phyloP scores from a whole-genome alignment of 2,888 invertebrate species.

The Diarsia brunnea region DNA sequence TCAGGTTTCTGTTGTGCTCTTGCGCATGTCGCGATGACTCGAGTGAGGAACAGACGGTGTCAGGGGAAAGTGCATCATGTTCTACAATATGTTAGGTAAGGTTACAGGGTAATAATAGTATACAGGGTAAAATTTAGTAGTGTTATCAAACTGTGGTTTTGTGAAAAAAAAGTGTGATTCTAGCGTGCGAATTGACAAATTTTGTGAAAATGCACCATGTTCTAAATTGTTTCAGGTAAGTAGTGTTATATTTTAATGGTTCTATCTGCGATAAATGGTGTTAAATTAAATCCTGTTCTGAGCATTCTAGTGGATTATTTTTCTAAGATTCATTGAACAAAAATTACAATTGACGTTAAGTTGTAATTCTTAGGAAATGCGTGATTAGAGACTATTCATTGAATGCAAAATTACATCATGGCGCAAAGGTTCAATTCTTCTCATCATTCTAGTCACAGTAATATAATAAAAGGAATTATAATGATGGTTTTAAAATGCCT shows the following conservation, averaged over 20 bases:
- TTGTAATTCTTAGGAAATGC: slow-evolving; percentile 26
- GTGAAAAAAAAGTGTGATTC: slow-evolving; percentile 16
- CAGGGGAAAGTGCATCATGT: slow-evolving; percentile 84
- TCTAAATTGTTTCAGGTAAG: slow-evolving; percentile 49
- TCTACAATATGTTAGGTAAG: slow-evolving; percentile 83
- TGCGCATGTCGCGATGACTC: slow-evolving; percentile 71
- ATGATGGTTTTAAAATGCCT: slow-evolving; percentile 23
- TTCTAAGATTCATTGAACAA: background rate
- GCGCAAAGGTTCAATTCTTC: slow-evolving; percentile 28
- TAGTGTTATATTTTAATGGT: background rate
- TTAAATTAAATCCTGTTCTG: background rate
- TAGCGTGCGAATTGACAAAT: slow-evolving; percentile 3
- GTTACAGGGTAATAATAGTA: slow-evolving; percentile 10
- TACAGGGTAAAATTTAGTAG: background rate
- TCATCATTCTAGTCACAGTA: background rate
- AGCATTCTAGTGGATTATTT: background rate
- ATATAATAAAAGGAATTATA: slow-evolving; percentile 27
- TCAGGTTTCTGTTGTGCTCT: slow-evolving; percentile 39
- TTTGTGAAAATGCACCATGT: slow-evolving; percentile 32
- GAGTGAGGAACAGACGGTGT: slow-evolving; percentile 74
- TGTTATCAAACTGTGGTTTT: slow-evolving; percentile 2
- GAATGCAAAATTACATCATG: slow-evolving; percentile 20
- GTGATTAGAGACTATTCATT: slow-evolving; percentile 7
- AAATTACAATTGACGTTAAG: slow-evolving; percentile 1
- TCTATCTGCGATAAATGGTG: background rate